Evolutionary conservation across 2,797 vertebrate species (phyloP).

Genomic region (Sus cebifrons): DNA sequence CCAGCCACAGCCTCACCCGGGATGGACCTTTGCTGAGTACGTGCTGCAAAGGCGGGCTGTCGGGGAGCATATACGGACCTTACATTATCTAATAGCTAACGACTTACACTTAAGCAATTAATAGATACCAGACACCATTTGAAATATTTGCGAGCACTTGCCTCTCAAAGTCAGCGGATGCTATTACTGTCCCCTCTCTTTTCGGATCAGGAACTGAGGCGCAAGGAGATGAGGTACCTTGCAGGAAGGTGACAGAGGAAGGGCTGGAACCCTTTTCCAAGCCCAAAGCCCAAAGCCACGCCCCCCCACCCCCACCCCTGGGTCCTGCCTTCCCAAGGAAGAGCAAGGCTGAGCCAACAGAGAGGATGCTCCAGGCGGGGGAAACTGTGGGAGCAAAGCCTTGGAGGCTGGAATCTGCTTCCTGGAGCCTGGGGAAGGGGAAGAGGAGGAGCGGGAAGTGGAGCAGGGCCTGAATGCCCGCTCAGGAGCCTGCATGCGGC

Average conservation of each 20-base stretch:
- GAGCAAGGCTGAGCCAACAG: neutral
- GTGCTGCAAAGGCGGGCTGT: neutral
- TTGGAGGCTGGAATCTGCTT: neutral
- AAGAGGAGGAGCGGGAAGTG: no score
- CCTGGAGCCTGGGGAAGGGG: neutral
- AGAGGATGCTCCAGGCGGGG: fast-evolving
- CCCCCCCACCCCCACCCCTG: neutral
- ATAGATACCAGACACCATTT: neutral
- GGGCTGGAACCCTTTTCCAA: neutral
- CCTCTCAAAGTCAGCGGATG: neutral
- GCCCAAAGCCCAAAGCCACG: neutral
- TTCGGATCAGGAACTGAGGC: neutral
- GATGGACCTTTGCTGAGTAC: neutral
- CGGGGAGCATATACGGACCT: neutral
- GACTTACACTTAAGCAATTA: neutral
- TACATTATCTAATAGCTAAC: neutral
- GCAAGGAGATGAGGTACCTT: neutral
- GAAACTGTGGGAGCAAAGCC: neutral
- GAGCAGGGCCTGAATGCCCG: neutral
- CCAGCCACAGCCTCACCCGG: neutral
- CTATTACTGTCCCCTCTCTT: neutral
- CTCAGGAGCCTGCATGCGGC: neutral
- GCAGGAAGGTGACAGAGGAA: neutral
- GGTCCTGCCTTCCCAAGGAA: neutral
- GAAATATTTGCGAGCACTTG: neutral